phyloP scores from a whole-genome alignment of 2,888 invertebrate species.

The Opisthograptis luteolata region DNA sequence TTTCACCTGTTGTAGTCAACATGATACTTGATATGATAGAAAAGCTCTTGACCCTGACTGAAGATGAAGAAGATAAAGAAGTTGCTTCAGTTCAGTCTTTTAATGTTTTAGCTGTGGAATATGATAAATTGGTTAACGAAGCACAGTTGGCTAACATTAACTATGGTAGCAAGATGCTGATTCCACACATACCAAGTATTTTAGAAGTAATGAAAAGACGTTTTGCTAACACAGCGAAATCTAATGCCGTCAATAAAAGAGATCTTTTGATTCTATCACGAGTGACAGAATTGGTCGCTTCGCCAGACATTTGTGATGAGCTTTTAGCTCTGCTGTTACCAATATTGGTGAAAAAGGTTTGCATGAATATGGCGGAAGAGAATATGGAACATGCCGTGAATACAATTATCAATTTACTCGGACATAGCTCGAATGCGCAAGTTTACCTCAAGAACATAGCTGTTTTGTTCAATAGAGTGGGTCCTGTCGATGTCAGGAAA shows the following conservation, averaged over 20 bases:
- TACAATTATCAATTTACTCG: slow-evolving; percentile 90
- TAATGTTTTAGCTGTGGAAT: slow-evolving; percentile 52
- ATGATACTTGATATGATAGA: slow-evolving; percentile 90
- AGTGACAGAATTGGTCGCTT: slow-evolving; percentile 89
- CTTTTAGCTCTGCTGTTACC: slow-evolving; percentile 89
- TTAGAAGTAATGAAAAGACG: slow-evolving; percentile 88
- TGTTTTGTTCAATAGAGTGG: slow-evolving; percentile 88
- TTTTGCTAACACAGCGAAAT: slow-evolving; percentile 83
- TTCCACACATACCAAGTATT: slow-evolving; percentile 89
- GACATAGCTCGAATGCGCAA: slow-evolving; percentile 86
- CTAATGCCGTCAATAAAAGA: slow-evolving; percentile 85
- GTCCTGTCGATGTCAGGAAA: slow-evolving; percentile 87
- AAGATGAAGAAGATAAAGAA: slow-evolving; percentile 82
- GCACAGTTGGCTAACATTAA: slow-evolving; percentile 75
- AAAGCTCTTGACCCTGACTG: slow-evolving; percentile 87
- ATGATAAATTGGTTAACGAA: slow-evolving; percentile 30
- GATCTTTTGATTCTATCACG: slow-evolving; percentile 90
- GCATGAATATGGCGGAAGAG: slow-evolving; percentile 86
- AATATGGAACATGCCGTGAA: slow-evolving; percentile 88
- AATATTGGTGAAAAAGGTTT: slow-evolving; percentile 87
- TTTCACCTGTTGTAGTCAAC: slow-evolving; percentile 86
- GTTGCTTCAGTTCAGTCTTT: slow-evolving; percentile 68
- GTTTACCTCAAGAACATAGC: slow-evolving; percentile 88
- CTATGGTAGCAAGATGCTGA: slow-evolving; percentile 89
- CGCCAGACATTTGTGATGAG: slow-evolving; percentile 87